Evolutionary conservation across 2,797 vertebrate genomes (phyloP), one percentile per base, ranked within the genome.

Genomic region (Hipposideros larvatus): DNA sequence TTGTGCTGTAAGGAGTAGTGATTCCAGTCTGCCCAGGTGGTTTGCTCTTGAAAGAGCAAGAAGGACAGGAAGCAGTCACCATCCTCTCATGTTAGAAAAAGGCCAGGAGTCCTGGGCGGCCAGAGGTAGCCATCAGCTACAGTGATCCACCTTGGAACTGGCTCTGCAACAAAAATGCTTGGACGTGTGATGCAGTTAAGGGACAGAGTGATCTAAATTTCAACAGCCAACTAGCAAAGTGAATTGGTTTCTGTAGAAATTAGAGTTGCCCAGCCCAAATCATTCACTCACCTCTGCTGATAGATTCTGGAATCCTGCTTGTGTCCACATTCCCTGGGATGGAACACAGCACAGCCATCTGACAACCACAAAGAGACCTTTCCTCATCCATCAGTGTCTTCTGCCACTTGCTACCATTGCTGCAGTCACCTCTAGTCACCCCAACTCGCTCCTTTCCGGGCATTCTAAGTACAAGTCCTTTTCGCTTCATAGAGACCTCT

Each of bases 71-170:
- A 48, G 26, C 16, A 65, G 28, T 8, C 18, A 21, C 34, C 1
- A 3, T 14, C 11, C 26, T 3, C 1, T 71, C 41, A 11, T 1
- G 1, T 57, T 9, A 28, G 21, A 57, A 77, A 63, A 75, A 8
- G 4, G 19, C 41, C 8, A 21, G 53, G 26, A 34, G 9, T 15
- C 34, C 7, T 16, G 26, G 31, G 11, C 0, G 0, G 14, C 41
- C 48, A 88, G 59, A 46, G 28, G 9, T 37, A 55, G 26, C 26
- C 22, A 22, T 0, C 8, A 59, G 9, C 18, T 57, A 11, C n/a
- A 46, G 28, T 22, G 26, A 21, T 6, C 26, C 9, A 31, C 21
- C 79, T 63, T 24, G 51, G 87, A 85, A 77, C 19, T 22, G 83
- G n/a, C 46, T 85, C n/a, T 46, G 31, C 37, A 66, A 31, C 13